Evolutionary conservation across 1,140 invertebrate genomes (phyloP).

Genomic region (Stegodyphus dumicola): DNA sequence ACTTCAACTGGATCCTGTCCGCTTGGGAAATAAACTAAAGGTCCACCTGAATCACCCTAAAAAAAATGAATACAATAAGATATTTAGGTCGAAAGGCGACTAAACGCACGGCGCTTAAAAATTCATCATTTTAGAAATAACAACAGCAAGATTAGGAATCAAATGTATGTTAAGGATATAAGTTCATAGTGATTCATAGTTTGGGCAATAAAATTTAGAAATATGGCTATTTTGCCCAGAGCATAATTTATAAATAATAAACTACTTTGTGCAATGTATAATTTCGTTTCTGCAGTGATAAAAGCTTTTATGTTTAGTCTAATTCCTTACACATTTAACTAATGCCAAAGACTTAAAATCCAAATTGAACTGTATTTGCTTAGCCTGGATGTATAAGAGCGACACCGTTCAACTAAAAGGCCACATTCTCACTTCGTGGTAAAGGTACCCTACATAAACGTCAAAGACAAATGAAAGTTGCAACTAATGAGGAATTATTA

Average conservation of each 20-base stretch:
- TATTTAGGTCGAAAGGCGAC: neutral
- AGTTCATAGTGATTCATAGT: neutral
- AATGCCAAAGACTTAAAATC: neutral
- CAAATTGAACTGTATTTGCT: neutral
- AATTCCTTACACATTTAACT: neutral
- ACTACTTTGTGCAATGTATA: neutral
- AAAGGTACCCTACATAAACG: neutral
- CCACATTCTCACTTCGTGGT: neutral
- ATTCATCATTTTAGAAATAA: neutral
- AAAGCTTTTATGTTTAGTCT: neutral
- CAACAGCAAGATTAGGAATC: no score
- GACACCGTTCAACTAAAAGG: neutral
- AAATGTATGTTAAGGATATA: no score
- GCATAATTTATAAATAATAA: neutral
- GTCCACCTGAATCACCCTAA: slow-evolving; percentile 62
- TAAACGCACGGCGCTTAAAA: neutral
- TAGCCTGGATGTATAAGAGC: neutral
- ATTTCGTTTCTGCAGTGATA: neutral
- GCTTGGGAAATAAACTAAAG: neutral
- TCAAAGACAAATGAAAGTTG: neutral
- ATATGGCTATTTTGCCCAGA: neutral
- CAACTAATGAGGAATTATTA: neutral
- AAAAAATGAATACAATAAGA: neutral
- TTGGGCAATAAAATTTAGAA: neutral
- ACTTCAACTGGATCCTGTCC: neutral